phyloP scores from a whole-genome alignment of 2,888 invertebrate genomes.

The Amphipoea lucens region DNA sequence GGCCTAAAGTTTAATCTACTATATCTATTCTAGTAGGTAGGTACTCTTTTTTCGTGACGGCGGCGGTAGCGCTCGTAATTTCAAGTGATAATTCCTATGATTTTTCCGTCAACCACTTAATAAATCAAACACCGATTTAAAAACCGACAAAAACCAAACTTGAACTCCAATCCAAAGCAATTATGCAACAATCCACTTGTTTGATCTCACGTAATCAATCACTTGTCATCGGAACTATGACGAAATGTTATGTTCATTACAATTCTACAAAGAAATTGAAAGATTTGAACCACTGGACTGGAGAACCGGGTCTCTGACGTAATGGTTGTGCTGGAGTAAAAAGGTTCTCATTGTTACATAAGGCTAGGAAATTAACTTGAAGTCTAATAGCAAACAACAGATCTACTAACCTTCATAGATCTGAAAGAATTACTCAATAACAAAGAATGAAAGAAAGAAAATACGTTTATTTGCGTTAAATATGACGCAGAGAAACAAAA shows the following conservation, averaged over 20 bases:
- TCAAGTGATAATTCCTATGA: background rate
- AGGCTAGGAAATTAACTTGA: conserved; percentile 9
- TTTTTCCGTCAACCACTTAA: background rate
- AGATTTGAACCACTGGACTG: conserved; percentile 65
- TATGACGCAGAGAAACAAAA: no score
- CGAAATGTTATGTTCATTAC: conserved; percentile 49
- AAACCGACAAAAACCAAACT: background rate
- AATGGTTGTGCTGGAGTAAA: conserved; percentile 33
- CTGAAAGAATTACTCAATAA: background rate
- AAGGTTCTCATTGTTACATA: conserved; percentile 28
- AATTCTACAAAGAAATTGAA: conserved; percentile 33
- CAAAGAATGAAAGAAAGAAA: no score
- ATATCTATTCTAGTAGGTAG: background rate
- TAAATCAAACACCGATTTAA: background rate
- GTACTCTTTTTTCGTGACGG: background rate
- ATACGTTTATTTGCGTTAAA: no score
- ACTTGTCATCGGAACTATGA: conserved; percentile 52
- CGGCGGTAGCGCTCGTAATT: no score
- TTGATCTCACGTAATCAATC: conserved; percentile 45
- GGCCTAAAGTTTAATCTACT: background rate
- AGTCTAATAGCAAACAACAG: background rate
- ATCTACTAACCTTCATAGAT: background rate
- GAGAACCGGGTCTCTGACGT: conserved; percentile 50
- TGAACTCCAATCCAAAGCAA: conserved; percentile 14
- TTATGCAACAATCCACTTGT: conserved; percentile 30